Conservation (phyloP, 2,797 vertebrate species). For the Tiaroga cobitis region DNA sequence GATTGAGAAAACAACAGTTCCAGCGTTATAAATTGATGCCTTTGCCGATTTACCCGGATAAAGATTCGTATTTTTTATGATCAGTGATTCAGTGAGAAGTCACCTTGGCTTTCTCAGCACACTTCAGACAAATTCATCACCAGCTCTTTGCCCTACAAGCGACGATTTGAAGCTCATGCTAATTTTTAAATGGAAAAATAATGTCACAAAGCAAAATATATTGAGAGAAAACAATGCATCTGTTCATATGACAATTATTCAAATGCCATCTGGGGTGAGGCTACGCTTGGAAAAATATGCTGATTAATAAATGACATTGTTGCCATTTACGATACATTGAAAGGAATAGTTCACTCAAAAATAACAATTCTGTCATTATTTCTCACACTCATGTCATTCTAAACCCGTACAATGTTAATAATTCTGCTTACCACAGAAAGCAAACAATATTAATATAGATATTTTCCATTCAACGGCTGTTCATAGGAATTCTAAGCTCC, state of each 20-base stretch:
- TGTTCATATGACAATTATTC: constrained; percentile 48
- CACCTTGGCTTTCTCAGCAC: constrained; percentile 56
- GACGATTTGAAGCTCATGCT: constrained; percentile 40
- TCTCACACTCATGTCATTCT: constrained; percentile 2
- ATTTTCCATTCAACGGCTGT: neutral
- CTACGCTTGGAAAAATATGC: constrained; percentile 48
- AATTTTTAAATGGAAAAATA: constrained; percentile 35
- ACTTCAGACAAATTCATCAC: constrained; percentile 39
- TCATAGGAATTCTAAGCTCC: neutral
- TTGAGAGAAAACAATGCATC: constrained; percentile 50
- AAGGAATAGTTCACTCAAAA: constrained; percentile 44
- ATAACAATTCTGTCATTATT: constrained; percentile 45
- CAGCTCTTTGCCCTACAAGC: constrained; percentile 26
- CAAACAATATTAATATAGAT: neutral
- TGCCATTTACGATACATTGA: constrained; percentile 49
- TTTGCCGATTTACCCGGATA: constrained; percentile 57
- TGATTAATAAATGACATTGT: constrained; percentile 54
- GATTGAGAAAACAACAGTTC: constrained; percentile 59
- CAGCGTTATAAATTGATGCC: constrained; percentile 56
- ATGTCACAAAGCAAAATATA: constrained; percentile 41
- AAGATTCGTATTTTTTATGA: constrained; percentile 46
- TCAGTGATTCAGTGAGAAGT: constrained; percentile 59
- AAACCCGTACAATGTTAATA: neutral
- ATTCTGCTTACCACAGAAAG: neutral
- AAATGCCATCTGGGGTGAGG: constrained; percentile 57